A percentile compares a stretch with the other conserved stretches of the same genome.
These are phyloP conservation scores for Solea senegalensis DNA, from an alignment of 2,113 vertebrate species.

Conservation along the genomic window DNA sequence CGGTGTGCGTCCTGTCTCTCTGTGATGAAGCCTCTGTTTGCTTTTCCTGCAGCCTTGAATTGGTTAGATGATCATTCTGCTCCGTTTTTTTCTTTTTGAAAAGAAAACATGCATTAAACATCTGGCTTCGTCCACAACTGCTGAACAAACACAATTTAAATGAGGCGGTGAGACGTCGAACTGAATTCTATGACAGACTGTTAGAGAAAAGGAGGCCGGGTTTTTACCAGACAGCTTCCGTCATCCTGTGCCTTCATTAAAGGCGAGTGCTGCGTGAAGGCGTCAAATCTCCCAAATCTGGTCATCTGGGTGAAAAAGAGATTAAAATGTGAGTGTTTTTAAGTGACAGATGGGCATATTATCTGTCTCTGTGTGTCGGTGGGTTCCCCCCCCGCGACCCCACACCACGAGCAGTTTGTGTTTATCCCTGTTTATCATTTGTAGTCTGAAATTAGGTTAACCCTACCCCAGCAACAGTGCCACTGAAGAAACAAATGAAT, in stretches of 20 bases:
- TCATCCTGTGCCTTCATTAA: conserved; percentile 73
- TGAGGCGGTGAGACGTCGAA: not conserved
- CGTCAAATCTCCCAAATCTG: conserved; percentile 85
- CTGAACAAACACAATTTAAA: not conserved
- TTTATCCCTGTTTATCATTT: conserved; percentile 30
- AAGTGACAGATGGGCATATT: conserved; percentile 52
- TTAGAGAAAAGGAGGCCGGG: not conserved
- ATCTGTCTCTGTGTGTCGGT: conserved; percentile 15
- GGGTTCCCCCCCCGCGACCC: not conserved
- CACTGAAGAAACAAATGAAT: not conserved
- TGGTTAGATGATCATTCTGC: conserved; percentile 71
- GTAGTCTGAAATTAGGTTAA: conserved; percentile 37
- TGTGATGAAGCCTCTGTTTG: conserved; percentile 86
- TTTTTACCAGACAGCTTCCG: conserved; percentile 69
- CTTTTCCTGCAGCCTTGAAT: conserved; percentile 76
- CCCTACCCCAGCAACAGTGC: not conserved
- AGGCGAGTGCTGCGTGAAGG: conserved; percentile 67
- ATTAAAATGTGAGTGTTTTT: conserved; percentile 41
- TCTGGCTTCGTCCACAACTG: not conserved
- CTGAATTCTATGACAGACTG: too few species aligned
- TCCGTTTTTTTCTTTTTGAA: conserved; percentile 66
- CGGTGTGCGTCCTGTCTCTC: conserved; percentile 84
- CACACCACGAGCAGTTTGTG: conserved; percentile 11
- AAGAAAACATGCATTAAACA: conserved; percentile 1
- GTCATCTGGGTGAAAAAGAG: conserved; percentile 70